phyloP scores from a whole-genome alignment of 2,113 vertebrate genomes.

The Lipotes vexillifer region DNA sequence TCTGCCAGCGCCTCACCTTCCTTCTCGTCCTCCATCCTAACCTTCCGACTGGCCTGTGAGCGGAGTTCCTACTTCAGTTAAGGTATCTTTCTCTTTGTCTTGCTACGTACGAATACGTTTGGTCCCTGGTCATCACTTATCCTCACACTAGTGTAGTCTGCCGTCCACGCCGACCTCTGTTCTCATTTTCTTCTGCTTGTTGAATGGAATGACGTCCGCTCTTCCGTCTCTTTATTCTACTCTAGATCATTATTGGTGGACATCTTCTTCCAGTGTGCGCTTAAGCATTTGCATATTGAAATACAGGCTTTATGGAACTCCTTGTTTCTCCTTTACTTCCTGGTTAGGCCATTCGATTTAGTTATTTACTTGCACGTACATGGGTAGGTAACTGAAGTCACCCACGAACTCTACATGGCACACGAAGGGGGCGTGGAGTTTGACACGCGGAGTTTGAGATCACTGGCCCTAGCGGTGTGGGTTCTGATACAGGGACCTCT shows the following conservation, averaged over 20 bases:
- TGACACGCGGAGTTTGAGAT: not conserved
- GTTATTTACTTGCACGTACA: too few species aligned
- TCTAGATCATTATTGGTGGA: fast-evolving
- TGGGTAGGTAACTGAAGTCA: too few species aligned
- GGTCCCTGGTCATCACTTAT: not conserved
- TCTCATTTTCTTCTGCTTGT: too few species aligned
- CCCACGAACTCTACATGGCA: too few species aligned
- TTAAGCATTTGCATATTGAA: too few species aligned
- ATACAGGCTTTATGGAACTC: too few species aligned
- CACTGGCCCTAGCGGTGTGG: fast-evolving
- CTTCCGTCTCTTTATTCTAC: not conserved
- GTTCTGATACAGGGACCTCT: too few species aligned
- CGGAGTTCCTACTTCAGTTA: fast-evolving
- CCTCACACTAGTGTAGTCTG: not conserved
- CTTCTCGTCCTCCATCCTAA: not conserved
- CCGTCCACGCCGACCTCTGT: fast-evolving
- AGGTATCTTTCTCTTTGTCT: not conserved
- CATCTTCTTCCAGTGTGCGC: not conserved
- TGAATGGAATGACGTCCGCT: too few species aligned
- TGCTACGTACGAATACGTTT: too few species aligned
- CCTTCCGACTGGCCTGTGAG: fast-evolving
- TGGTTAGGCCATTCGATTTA: not conserved
- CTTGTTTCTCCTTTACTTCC: not conserved
- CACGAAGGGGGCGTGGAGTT: fast-evolving
- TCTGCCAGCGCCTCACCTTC: not conserved